A percentile compares a stretch with the other conserved stretches of the same genome.
phyloP scores from a whole-genome alignment of 2,888 invertebrate genomes.

The Acleris cristana region DNA sequence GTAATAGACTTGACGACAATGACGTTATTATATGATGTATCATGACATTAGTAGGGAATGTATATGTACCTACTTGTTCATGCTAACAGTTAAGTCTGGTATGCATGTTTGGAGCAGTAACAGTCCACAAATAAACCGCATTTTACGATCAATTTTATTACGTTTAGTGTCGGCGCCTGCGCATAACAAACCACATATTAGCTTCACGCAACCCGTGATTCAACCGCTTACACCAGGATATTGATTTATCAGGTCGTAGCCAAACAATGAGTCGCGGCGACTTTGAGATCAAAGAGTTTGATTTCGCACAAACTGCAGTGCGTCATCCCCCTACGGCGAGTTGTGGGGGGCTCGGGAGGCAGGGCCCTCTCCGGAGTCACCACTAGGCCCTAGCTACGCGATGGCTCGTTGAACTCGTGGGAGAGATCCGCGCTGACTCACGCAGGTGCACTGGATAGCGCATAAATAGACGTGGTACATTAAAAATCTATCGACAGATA shows the following conservation, averaged over 20 bases:
- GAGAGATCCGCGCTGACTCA: constrained; percentile 22
- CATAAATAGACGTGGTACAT: constrained; percentile 5
- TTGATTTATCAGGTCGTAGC: constrained; percentile 28
- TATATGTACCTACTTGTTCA: too few species aligned
- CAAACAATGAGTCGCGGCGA: constrained; percentile 33
- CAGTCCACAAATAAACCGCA: neutral
- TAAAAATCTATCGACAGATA: neutral
- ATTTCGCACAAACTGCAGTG: constrained; percentile 29
- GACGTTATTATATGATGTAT: too few species aligned
- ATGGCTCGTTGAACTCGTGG: constrained; percentile 3
- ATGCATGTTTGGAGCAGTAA: neutral
- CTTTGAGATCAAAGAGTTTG: constrained; percentile 30
- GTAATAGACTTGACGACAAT: too few species aligned
- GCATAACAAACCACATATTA: constrained; percentile 7
- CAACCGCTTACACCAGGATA: constrained; percentile 36
- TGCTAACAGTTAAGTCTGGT: neutral
- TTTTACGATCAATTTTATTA: constrained; percentile 10
- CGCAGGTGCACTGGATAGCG: neutral
- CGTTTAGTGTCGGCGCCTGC: constrained; percentile 6
- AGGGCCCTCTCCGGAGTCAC: neutral
- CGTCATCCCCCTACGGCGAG: constrained; percentile 6
- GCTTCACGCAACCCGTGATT: constrained; percentile 22
- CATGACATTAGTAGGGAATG: too few species aligned
- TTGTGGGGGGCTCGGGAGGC: neutral
- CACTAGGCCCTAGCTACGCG: constrained; percentile 1